phyloP scores from a whole-genome alignment of 2,797 vertebrate species.

The Mormyrus proboscirostris region DNA sequence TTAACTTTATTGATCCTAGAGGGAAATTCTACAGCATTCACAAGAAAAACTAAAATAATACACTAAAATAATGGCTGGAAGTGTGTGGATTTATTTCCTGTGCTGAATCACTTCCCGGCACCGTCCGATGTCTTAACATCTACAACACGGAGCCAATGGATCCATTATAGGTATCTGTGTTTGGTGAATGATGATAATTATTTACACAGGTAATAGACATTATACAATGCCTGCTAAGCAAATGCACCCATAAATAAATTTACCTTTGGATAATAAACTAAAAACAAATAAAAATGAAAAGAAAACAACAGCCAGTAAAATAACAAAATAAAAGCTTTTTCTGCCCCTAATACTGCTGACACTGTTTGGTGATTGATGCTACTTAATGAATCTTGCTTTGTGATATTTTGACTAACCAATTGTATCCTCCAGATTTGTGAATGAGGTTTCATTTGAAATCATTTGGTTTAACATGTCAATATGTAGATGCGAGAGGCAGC shows the following conservation, averaged over 20 bases:
- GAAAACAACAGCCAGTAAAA: background rate
- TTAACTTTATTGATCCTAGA: too few species aligned
- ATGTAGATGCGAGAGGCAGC: background rate
- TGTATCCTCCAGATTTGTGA: constrained; percentile 16
- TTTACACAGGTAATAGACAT: background rate
- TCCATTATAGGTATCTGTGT: too few species aligned
- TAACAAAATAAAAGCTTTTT: background rate
- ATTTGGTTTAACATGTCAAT: constrained; percentile 20
- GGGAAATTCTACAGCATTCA: too few species aligned
- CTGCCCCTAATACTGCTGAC: background rate
- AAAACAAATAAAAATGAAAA: background rate
- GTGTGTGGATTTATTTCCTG: too few species aligned
- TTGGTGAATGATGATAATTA: background rate
- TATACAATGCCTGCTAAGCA: background rate
- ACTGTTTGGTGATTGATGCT: background rate
- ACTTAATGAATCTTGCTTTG: background rate
- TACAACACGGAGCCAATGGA: too few species aligned
- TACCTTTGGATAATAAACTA: background rate
- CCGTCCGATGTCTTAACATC: too few species aligned
- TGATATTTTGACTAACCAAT: constrained; percentile 22
- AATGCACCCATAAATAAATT: background rate
- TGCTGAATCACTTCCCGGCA: too few species aligned
- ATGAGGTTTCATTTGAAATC: constrained; percentile 22
- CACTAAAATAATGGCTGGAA: too few species aligned
- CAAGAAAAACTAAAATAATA: too few species aligned